Evolutionary conservation across 23 tunicate genomes (phyloP), one percentile per base, ranked within the genome.

Genomic region (Clavelina lepadiformis): DNA sequence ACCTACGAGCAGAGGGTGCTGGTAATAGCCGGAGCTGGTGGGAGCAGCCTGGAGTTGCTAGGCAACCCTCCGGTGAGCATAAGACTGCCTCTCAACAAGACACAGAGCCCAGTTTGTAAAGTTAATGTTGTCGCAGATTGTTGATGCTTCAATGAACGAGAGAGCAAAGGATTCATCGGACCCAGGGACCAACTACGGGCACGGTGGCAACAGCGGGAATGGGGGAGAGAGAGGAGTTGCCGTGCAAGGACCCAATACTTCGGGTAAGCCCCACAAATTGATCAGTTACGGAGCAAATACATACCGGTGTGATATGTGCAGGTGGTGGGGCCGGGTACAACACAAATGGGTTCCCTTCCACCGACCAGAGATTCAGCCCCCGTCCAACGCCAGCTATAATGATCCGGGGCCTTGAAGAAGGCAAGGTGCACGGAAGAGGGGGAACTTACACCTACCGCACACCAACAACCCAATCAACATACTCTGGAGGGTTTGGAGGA

Each of bases 1-100:
- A 62, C 55, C 20, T 94, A 93, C 83, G 77, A 83, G 2, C 51
- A 75, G 22, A 51, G 61, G 5, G 74, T 86, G 5, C 71, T 86
- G 1, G 66, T 86, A 19, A 81, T 81, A 7, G 91, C 99, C 0
- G 99, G 99, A 28, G 99, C 85, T 15, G 99, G 99, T 22, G 99
- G 99, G 22, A 63, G 82, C 22, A 32, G 80, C 0, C 57, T 66
- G 2, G 33, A 6, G 5, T 15, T 36, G n/a, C 11, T 8, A 29
- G 8, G 24, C 29, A 6, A 28, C 7, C 37, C 65, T 5, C 11
- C 35, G 22, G 65, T 59, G 8, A 11, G 49, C 49, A 15, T 41
- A 11, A 11, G 15, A 15, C 15, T 41, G 11, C 15, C 49, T 41
- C 49, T 41, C 49, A 41, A 41, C 11, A 41, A 41, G 15, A 41